Base-by-base conservation (phyloP, 2,797 vertebrate genomes). In the Galago senegalensis region DNA sequence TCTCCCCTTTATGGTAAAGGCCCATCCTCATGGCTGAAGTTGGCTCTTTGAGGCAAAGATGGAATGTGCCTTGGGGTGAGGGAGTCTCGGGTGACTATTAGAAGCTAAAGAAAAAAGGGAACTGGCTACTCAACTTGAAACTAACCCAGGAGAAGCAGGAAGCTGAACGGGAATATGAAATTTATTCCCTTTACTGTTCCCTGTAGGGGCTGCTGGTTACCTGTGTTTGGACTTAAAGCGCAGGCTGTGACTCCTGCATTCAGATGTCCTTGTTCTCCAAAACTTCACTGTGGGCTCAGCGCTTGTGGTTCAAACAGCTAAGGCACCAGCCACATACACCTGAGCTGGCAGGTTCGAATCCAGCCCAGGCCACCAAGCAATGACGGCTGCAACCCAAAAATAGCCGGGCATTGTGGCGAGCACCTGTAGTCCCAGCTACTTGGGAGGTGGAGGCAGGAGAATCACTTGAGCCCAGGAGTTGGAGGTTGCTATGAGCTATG, bases 1-100 rank as follows among this genome's bases (percentile, higher is more conserved):
- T 91, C 90, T 94, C 77, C 79, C 84, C 95, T 89, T 84, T 89
- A 60, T 77, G 75, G 73, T 82, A 89, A 97, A 95, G 77, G 56
- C 17, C 29, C 81, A 20, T 56, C 77, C 77, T 69, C 25, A 25
- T 27, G 46, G 18, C 67, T 89, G 76, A 65, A 46, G 34, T 73
- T 23, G 61, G 70, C 60, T 84, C 87, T 10, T 84, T 7, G 4
- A 31, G 75, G 82, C 65, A 70, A 31, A 46, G 69, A 76, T 49
- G 61, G 29, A 69, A 73, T 72, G 34, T 67, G 60, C 87, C 53
- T 87, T 75, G 56, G 60, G 56, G 25, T 40, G 49, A 53, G 40
- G 77, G 40, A 29, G 53, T 82, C 46, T 85, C 83, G 56, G 49
- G 75, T 14, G 83, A n/a, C 37, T 56, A 29, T 67, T 67, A 79